Evolutionary conservation across 2,113 vertebrate genomes (phyloP).

Genomic region (Amphiprion percula): DNA sequence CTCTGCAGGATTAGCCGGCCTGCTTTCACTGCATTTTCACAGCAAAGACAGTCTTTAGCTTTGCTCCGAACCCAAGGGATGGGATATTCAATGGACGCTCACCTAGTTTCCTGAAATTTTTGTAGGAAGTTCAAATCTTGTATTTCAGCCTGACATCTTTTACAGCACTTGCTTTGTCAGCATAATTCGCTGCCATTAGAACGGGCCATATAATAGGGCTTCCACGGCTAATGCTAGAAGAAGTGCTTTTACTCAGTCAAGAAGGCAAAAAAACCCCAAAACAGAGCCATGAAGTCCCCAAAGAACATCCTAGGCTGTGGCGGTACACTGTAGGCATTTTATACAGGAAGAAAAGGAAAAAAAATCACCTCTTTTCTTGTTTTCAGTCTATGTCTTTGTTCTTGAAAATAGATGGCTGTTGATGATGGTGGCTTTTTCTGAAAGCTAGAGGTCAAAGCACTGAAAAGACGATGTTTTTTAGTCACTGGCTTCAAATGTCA

Average conservation of each 20-base stretch:
- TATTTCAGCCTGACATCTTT: conserved; percentile 57
- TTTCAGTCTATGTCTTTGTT: conserved; percentile 13
- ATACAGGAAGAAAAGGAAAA: not conserved
- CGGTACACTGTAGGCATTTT: conserved; percentile 13
- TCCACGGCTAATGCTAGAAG: conserved; percentile 25
- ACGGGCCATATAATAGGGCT: conserved; percentile 29
- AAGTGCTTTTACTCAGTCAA: conserved; percentile 43
- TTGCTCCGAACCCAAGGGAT: conserved; percentile 21
- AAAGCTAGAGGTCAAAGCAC: not conserved
- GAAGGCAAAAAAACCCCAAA: conserved; percentile 12
- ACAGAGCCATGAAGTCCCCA: not conserved
- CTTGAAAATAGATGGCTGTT: conserved; percentile 17
- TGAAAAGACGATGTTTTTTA: not conserved
- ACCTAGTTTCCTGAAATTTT: conserved; percentile 42
- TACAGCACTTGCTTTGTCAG: conserved; percentile 64
- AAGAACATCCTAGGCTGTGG: not conserved
- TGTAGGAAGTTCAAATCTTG: conserved; percentile 21
- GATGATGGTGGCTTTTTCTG: conserved; percentile 15
- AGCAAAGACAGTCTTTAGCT: conserved; percentile 49
- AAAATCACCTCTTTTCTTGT: not conserved
- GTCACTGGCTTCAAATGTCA: not conserved
- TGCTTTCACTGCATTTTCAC: conserved; percentile 52
- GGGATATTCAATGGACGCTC: no score
- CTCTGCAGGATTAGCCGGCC: conserved; percentile 49
- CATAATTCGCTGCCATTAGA: conserved; percentile 56